Evolutionary conservation across 2,113 vertebrate species (phyloP).

Genomic region (human (Homo sapiens)): GRCh38 chrX:129360001-129360500

Average conservation of each 20-base stretch:
- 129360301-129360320: not conserved
- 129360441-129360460: not conserved
- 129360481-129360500: not conserved
- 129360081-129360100: not conserved
- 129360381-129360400: conserved; percentile 13
- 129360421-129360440: not conserved
- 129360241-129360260: not conserved
- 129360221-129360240: not conserved
- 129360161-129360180: conserved; percentile 23
- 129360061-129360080: not conserved
- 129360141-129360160: not conserved
- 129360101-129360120: conserved; percentile 9
- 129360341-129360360: not conserved
- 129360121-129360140: conserved; percentile 9
- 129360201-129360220: not conserved
- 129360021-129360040: not conserved
- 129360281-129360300: not conserved
- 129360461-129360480: not conserved
- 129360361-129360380: conserved; percentile 20
- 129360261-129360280: not conserved
- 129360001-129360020: not conserved
- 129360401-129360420: not conserved
- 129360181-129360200: not conserved
- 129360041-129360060: not conserved
- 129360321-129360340: not conserved